These are phyloP conservation scores for Meriones unguiculatus DNA, from an alignment of 2,113 vertebrate genomes.

Conservation along the genomic window DNA sequence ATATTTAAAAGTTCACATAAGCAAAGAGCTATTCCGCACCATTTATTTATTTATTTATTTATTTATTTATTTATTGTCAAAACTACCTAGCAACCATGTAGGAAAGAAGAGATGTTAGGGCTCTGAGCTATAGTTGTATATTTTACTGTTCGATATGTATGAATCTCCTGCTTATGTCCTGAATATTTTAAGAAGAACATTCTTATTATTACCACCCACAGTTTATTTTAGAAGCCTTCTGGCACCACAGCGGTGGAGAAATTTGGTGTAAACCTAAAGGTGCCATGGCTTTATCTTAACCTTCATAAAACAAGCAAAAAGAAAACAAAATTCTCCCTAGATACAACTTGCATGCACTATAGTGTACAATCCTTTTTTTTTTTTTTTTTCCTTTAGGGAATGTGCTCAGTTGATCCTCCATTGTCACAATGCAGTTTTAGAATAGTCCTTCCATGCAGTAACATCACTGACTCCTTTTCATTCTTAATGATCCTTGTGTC, in stretches of 20 bases:
- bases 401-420: neutral
- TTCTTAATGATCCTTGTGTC: neutral
- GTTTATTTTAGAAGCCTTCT: neutral
- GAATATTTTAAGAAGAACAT: neutral
- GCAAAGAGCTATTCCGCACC: neutral
- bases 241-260: neutral
- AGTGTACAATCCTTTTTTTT: neutral
- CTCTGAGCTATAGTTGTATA: neutral
- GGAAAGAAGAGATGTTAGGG: neutral
- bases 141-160: conserved; percentile 11
- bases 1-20: neutral
- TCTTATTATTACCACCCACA: neutral
- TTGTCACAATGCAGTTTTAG: neutral
- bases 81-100: neutral
- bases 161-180: neutral
- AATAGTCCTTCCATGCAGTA: neutral
- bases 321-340: neutral
- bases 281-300: neutral
- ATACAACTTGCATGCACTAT: neutral
- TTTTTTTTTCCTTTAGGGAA: neutral
- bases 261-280: neutral
- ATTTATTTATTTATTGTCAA: neutral
- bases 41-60: too few relatives aligned
- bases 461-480: neutral
- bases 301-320: neutral